Base-by-base conservation (phyloP, 2,888 invertebrate species). In the Cephus pygmeus region DNA sequence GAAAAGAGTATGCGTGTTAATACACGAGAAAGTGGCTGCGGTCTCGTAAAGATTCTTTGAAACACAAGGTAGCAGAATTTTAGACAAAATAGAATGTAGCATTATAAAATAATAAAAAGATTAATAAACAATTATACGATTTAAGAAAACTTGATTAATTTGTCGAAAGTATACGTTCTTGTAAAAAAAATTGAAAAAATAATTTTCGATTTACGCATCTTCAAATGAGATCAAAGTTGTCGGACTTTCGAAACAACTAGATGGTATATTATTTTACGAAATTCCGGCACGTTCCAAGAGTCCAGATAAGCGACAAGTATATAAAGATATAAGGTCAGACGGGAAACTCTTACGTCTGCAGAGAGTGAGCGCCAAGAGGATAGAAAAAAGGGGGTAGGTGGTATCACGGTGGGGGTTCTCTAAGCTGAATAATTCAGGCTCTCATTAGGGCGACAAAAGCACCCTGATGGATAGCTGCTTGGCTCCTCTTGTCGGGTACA, bases 391-490 rank as follows among this genome's bases (percentile, higher is more conserved):
- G 80, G 76, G 77, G 77, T 56, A 56, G 23, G 23, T 56, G 6
- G 56, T 56, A 56, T 23, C 56, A 80, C 78, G 79, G 81, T 79
- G 78, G 83, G 85, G 79, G 81, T 83, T 86, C 87, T 85, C 87
- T 85, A 86, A 85, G 86, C 86, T 91, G 90, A 91, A 91, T 91
- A 90, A 91, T 91, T 91, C 88, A 91, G 82, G 86, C 88, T 91
- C 91, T 91, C 91, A 91, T 91, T 91, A 91, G 91, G 90, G 91
- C 90, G 91, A 91, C 91, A 91, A 91, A 91, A 91, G 91, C 91
- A 90, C 90, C 90, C 90, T 91, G 91, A 91, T 91, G 91, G 91
- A 91, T 91, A 90, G 91, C 90, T 89, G 87, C 89, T 89, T 88
- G 88, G 81, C 85, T 86, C 80, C 79, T 81, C 77, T 85, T 81